phyloP scores from a whole-genome alignment of 2,113 vertebrate genomes.

The Neoarius graeffei region DNA sequence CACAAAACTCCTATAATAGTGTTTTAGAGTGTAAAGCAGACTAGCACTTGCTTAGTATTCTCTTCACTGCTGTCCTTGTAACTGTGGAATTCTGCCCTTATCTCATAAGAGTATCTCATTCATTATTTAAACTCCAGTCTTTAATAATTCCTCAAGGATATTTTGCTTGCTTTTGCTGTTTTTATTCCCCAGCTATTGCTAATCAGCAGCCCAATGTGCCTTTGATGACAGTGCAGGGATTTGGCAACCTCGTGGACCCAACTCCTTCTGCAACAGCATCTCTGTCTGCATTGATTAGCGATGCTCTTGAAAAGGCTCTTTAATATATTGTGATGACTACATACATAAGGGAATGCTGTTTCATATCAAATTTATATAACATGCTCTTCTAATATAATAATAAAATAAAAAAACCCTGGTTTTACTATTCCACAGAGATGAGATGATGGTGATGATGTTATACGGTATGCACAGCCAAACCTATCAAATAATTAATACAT shows the following conservation, averaged over 20 bases:
- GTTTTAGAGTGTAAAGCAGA: slow-evolving; percentile 51
- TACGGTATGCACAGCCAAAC: not conserved
- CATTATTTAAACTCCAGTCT: slow-evolving; percentile 69
- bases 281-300: not conserved
- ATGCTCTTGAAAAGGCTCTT: not conserved
- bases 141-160: slow-evolving; percentile 65
- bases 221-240: slow-evolving; percentile 38
- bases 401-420: not conserved
- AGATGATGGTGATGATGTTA: not conserved
- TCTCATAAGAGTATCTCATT: slow-evolving; percentile 70
- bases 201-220: slow-evolving; percentile 36
- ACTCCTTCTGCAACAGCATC: not conserved
- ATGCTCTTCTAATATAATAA: not conserved
- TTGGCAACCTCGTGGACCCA: slow-evolving; percentile 15
- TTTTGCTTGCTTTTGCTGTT: slow-evolving; percentile 41
- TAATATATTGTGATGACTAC: not conserved
- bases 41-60: slow-evolving; percentile 68
- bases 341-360: not conserved
- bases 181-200: slow-evolving; percentile 43
- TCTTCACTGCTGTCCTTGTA: slow-evolving; percentile 62
- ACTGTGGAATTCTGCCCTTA: slow-evolving; percentile 63
- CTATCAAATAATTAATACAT: slow-evolving; percentile 28
- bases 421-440: not conserved
- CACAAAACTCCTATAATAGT: slow-evolving; percentile 47
- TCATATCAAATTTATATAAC: not conserved